phyloP scores from a whole-genome alignment of 1,140 invertebrate genomes.

The Pseudomyrmex flavicornis region DNA sequence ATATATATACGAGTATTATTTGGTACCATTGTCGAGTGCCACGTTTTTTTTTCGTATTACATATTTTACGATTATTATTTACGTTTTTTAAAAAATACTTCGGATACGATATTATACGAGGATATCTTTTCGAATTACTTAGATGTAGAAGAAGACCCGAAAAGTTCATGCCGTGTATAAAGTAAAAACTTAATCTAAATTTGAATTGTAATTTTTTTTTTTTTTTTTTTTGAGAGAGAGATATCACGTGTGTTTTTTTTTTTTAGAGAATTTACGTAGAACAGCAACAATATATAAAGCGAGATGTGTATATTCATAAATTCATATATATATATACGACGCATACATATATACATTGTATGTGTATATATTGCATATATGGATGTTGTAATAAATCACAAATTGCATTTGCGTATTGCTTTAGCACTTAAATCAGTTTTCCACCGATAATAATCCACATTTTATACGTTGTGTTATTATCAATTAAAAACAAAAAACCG shows the following conservation, averaged over 20 bases:
- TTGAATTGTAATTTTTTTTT: not conserved
- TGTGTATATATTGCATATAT: too few species aligned
- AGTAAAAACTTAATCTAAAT: conserved; percentile 22
- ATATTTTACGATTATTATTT: conserved; percentile 18
- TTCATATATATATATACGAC: too few species aligned
- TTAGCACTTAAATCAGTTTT: too few species aligned
- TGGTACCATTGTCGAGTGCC: conserved; percentile 25
- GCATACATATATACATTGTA: too few species aligned
- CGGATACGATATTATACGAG: not conserved
- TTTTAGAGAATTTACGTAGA: conserved; percentile 1
- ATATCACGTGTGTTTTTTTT: conserved; percentile 1
- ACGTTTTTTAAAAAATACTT: conserved; percentile 13
- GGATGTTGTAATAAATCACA: too few species aligned
- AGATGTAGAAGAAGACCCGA: not conserved
- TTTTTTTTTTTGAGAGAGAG: not conserved
- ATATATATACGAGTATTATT: not conserved
- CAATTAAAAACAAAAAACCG: conserved; percentile 48
- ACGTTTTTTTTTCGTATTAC: too few species aligned
- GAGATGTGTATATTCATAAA: not conserved
- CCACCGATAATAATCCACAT: too few species aligned
- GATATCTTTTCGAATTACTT: not conserved
- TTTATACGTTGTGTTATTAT: conserved; percentile 10
- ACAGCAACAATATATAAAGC: conserved; percentile 33
- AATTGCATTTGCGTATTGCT: too few species aligned
- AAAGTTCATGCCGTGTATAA: not conserved